Evolutionary conservation across 2,888 invertebrate species (phyloP).

Genomic region (Drosophila engyochracea): DNA sequence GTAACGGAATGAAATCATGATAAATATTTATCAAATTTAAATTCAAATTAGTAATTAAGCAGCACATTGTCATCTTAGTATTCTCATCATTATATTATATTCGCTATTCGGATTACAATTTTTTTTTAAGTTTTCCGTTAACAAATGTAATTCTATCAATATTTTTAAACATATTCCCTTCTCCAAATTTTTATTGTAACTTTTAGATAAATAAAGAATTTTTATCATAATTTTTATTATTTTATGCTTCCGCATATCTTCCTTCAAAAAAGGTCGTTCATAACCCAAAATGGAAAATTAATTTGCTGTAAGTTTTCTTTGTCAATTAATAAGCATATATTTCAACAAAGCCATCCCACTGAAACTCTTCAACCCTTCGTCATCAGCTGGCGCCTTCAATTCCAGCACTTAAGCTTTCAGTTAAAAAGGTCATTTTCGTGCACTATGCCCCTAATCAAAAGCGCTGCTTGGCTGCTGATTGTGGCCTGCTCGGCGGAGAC

Average conservation of each 20-base stretch:
- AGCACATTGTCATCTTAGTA: too few species aligned
- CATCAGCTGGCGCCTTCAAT: slow-evolving; percentile 26
- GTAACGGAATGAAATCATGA: not conserved
- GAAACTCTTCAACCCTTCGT: slow-evolving; percentile 12
- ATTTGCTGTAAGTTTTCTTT: slow-evolving; percentile 16
- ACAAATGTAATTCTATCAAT: not conserved
- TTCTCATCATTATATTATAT: not conserved
- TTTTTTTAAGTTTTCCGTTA: not conserved
- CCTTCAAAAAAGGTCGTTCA: not conserved
- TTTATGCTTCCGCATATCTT: not conserved
- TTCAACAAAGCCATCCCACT: slow-evolving; percentile 7
- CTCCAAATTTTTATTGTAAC: not conserved
- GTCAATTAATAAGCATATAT: slow-evolving; percentile 58
- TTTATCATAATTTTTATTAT: not conserved
- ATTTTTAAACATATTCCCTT: not conserved
- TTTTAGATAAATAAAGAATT: not conserved
- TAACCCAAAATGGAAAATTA: not conserved
- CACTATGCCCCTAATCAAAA: slow-evolving; percentile 69
- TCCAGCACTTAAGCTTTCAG: slow-evolving; percentile 48
- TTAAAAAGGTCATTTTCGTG: slow-evolving; percentile 52
- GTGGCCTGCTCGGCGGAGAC: slow-evolving; percentile 49
- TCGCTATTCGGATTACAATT: not conserved
- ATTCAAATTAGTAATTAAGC: not conserved
- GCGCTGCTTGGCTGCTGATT: slow-evolving; percentile 33
- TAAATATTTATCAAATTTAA: not conserved